Evolutionary conservation across 2,888 invertebrate genomes (phyloP), one percentile per base, ranked within the genome.

Genomic region (Epirrhoe tristata): DNA sequence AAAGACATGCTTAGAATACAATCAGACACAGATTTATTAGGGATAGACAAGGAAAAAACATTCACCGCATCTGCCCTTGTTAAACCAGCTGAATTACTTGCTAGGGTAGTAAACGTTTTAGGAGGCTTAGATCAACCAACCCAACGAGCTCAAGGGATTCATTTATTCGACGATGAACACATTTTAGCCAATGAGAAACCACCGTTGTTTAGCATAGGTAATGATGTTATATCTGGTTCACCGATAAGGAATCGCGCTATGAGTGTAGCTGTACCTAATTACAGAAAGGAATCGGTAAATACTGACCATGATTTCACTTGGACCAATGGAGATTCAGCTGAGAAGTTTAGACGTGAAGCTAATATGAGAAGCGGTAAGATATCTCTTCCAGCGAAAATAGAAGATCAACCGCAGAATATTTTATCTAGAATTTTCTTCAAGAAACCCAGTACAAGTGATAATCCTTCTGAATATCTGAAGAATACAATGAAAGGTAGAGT

Each of bases 21-120:
- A 72, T 97, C 97, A 0, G 97, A 98, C 76, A 96, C 96, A 0
- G 97, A 97, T 85, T 90, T 98, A 53, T 94, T 95, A 67, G 95
- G 95, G 51, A 97, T 97, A 72, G 97, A 98, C 83, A 96, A 96
- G 78, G 96, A 96, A 74, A 96, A 95, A 70, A 97, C 97, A 0
- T 97, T 97, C 80, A 95, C 95, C 17, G 94, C 95, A 0, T 95
- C 95, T 69, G 96, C 96, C 8, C 94, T 96, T 72, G 94, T 97
- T 0, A 96, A 96, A 78, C 97, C 97, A 6, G 96, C 96, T 6
- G 96, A 97, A 80, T 83, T 98, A 1, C 83, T 97, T 62, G 96
- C 96, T 0, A 95, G 96, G 82, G 95, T 98, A 52, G 97, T 97
- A 0, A 96, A 96, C 77, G 96, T 97, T 10, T 86, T 97, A 65